These are phyloP conservation scores for Phocoena sinus DNA, from an alignment of 2,113 vertebrate genomes.

Conservation along the genomic window DNA sequence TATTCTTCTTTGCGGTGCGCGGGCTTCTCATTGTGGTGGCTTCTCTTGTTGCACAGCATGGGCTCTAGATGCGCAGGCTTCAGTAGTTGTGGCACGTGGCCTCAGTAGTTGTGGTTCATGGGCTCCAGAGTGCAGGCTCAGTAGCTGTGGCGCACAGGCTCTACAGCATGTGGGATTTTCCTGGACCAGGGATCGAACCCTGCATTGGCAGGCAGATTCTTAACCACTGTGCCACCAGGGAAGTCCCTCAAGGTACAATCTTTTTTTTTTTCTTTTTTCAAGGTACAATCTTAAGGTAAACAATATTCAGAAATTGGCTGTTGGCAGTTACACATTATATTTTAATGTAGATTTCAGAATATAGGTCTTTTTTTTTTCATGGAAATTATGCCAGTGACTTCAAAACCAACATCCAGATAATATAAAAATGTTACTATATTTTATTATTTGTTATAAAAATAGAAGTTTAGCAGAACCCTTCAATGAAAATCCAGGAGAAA, in stretches of 20 bases:
- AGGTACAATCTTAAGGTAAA: neutral
- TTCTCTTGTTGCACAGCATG: too few relatives aligned
- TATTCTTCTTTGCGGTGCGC: too few relatives aligned
- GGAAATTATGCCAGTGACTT: neutral
- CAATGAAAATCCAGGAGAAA: neutral
- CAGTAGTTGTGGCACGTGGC: too few relatives aligned
- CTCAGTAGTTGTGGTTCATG: too few relatives aligned
- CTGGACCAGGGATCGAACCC: too few relatives aligned
- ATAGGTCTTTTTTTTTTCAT: neutral
- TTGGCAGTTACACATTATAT: neutral
- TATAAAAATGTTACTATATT: neutral
- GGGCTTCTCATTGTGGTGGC: too few relatives aligned
- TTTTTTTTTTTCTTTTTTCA: neutral
- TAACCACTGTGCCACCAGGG: too few relatives aligned
- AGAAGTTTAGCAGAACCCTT: neutral
- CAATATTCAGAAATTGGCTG: neutral
- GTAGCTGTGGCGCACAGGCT: too few relatives aligned
- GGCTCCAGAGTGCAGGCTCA: too few relatives aligned
- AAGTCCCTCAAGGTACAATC: neutral
- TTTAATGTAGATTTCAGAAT: neutral
- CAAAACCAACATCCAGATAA: neutral
- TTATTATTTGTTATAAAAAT: neutral
- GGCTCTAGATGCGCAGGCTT: too few relatives aligned
- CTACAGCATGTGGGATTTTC: too few relatives aligned
- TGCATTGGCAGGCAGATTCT: too few relatives aligned